Evolutionary conservation across 2,888 invertebrate genomes (phyloP), one percentile per base, ranked within the genome.

Genomic region (Ypsolopha scabrella): DNA sequence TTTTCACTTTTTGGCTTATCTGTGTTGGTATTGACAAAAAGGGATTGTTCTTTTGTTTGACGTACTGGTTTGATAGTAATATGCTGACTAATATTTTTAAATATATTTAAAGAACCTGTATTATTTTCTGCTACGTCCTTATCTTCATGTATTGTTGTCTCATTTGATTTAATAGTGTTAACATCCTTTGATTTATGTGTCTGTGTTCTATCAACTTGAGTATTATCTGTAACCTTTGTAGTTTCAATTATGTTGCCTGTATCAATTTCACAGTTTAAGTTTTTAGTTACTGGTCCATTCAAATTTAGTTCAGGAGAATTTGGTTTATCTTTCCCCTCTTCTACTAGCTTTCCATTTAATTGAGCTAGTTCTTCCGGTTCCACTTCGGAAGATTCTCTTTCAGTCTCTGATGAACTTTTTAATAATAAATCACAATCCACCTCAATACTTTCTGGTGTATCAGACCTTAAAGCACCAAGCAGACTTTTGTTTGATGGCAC

Each of bases 341-440:
- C 24, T 24, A 24, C 24, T 2, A 24, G 24, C 2, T 24, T 13
- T 48, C 41, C 33, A 34, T 3, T 24, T 43, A 9, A 43, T 43
- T 1, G 43, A 14, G 43, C 14, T 14, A 13, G 47, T 53, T 36
- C 57, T 37, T 47, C 47, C 13, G 48, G 37, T 36, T 56, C 57
- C 48, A 53, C 53, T 46, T 59, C 57, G n/a, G 56, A 54, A 7
- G 57, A 57, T 41, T 49, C 49, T 33, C 39, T 39, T 39, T n/a
- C 39, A 39, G 53, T 41, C 51, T 43, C 14, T 13, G 13, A 43
- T 43, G 48, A 51, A 34, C 45, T 52, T 35, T 51, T 57, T 37
- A 46, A 52, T 43, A 53, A 24, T 33, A 55, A 45, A 47, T 57
- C 57, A 53, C 54, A 53, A 44, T 57, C 50, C 48, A 55, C 53